Percentiles rank a stretch among this genome's conserved stretches.
These are phyloP conservation scores for Diaphora mendica DNA, from an alignment of 2,888 invertebrate genomes.

Conservation along the genomic window DNA sequence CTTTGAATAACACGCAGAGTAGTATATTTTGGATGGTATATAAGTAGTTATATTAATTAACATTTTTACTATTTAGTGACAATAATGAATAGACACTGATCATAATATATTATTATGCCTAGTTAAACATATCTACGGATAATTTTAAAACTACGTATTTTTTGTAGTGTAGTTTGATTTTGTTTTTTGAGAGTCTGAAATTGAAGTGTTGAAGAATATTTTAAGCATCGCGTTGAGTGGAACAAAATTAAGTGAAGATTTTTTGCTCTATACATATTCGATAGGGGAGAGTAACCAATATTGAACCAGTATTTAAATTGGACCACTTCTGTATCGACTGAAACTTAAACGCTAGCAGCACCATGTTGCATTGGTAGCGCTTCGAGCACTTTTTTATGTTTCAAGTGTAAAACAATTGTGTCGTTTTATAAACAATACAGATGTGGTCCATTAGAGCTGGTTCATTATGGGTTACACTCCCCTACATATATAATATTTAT, in stretches of 20 bases:
- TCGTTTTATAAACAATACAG: no score
- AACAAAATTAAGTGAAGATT: neutral
- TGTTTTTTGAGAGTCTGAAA: neutral
- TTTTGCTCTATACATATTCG: neutral
- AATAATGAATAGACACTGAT: conserved; percentile 43
- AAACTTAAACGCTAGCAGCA: no score
- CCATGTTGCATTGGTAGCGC: no score
- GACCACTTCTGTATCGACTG: no score
- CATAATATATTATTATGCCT: conserved; percentile 33
- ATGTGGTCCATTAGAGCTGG: no score
- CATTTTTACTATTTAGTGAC: conserved; percentile 16
- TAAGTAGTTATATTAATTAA: neutral
- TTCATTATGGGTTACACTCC: no score
- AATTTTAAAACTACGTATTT: neutral
- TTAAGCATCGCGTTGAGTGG: neutral
- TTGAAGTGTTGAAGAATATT: neutral
- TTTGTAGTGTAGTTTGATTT: neutral
- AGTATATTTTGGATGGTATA: conserved; percentile 11
- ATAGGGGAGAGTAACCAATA: no score
- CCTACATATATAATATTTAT: no score
- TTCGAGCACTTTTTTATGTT: no score
- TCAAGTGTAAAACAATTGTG: no score
- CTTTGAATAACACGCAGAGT: neutral
- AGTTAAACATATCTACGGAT: neutral
- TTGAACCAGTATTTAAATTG: no score